Conservation (phyloP, 1,140 invertebrate species). For the Calosoma granatense region DNA sequence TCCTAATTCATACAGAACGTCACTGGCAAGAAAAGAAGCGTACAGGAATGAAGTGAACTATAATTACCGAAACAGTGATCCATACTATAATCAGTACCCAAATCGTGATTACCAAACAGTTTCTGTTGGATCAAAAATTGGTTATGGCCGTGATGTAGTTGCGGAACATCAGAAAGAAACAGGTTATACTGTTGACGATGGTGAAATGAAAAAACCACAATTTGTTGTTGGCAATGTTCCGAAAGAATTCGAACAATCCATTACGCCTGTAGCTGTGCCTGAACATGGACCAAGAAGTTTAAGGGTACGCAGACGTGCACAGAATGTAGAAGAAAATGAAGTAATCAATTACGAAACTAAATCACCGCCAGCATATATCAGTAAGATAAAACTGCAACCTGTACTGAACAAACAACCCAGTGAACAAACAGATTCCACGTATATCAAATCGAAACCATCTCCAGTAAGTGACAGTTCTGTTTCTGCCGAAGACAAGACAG, state of each 20-base stretch:
- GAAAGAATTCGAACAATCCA: slow-evolving; percentile 39
- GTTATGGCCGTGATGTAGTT: slow-evolving; percentile 33
- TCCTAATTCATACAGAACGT: slow-evolving; percentile 18
- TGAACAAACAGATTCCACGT: background rate
- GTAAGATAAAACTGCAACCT: background rate
- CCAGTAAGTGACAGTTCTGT: too few species aligned
- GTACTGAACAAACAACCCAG: background rate
- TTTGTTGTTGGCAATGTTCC: slow-evolving; percentile 47
- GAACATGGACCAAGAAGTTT: slow-evolving; percentile 46
- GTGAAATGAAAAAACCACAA: slow-evolving; percentile 27
- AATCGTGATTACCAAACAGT: background rate
- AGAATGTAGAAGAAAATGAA: slow-evolving; percentile 30
- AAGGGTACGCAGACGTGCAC: slow-evolving; percentile 30
- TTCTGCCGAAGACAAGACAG: background rate
- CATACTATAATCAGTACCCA: background rate
- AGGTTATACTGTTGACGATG: slow-evolving; percentile 26
- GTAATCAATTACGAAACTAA: slow-evolving; percentile 37
- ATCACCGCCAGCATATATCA: background rate
- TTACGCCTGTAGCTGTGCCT: slow-evolving; percentile 44
- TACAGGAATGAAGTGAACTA: slow-evolving; percentile 16
- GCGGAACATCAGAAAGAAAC: slow-evolving; percentile 29
- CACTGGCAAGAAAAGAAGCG: slow-evolving; percentile 20
- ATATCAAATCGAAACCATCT: background rate
- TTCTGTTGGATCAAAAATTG: background rate
- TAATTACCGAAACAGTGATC: background rate